These are phyloP conservation scores for Paragorgia papillata DNA, from an alignment of 92 coral and sea anemone species.

Conservation along the genomic window DNA sequence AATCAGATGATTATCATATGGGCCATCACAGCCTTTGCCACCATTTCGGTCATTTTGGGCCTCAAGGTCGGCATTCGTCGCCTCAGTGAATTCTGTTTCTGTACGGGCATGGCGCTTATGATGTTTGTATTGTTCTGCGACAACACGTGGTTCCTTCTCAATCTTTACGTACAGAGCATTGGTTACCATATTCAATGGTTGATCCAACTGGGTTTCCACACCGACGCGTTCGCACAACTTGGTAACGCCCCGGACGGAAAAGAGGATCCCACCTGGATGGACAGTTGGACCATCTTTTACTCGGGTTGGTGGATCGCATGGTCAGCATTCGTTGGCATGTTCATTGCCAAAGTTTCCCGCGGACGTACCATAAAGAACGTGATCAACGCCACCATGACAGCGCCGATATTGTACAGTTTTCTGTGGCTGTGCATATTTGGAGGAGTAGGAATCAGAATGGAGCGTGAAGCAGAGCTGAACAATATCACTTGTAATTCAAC, in stretches of 20 bases:
- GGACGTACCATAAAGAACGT: constrained; percentile 91
- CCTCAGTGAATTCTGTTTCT: constrained; percentile 71
- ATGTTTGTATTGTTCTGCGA: constrained; percentile 62
- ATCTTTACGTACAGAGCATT: constrained; percentile 62
- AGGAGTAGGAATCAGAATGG: constrained; percentile 85
- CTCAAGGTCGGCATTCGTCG: constrained; percentile 54
- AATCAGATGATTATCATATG: constrained; percentile 56
- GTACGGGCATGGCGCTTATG: constrained; percentile 65
- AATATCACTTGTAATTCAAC: constrained; percentile 67
- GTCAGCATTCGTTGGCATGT: constrained; percentile 90
- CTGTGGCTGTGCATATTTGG: too few species aligned
- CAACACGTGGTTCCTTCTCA: constrained; percentile 69
- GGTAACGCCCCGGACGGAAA: constrained; percentile 50
- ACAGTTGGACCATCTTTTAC: constrained; percentile 50
- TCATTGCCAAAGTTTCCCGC: constrained; percentile 84
- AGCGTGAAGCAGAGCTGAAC: constrained; percentile 70
- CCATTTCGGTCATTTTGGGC: constrained; percentile 46
- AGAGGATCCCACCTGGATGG: constrained; percentile 48
- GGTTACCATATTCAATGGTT: constrained; percentile 49
- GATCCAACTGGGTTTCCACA: constrained; percentile 56
- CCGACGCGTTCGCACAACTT: constrained; percentile 55
- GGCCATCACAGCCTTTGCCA: constrained; percentile 45
- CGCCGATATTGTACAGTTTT: too few species aligned
- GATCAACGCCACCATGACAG: too few species aligned
- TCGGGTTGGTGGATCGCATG: constrained; percentile 54